Base-by-base conservation (phyloP, 2,797 vertebrate species). In the Aratinga solstitialis region DNA sequence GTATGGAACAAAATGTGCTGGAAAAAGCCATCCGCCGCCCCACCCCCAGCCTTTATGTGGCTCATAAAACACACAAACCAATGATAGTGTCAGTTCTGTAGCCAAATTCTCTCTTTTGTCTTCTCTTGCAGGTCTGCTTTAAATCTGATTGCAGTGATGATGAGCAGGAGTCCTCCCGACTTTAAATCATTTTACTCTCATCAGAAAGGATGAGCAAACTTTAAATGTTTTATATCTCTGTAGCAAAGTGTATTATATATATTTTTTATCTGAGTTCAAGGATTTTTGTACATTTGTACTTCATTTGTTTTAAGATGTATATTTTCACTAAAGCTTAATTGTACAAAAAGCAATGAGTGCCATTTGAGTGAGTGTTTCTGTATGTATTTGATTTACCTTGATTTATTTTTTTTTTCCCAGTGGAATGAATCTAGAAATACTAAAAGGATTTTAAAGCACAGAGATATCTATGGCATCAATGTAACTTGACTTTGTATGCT, bases 251-350 rank as follows among this genome's bases (percentile, higher is more conserved):
- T 98, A 98, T 98, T 98, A 98, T 98, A 98, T 91, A 98, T 98
- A 98, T 97, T 97, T 98, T 95, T 96, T 98, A 98, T 98, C 98
- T 98, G 98, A 98, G 98, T 98, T 98, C 98, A 98, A 98, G 98
- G 98, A 95, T 95, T 97, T 98, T 98, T 98, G 99, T 99, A 99
- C 98, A 99, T 99, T 99, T 99, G 98, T 99, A 99, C 98, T 98
- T 98, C 97, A 98, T 98, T 98, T 98, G 94, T 98, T 98, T 98
- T 98, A 98, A 98, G 98, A 98, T 98, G 98, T 98, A 98, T 98
- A 98, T 98, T 99, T 99, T 98, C 98, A 98, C 98, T 98, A 98
- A 98, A 98, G 98, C 98, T 98, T 98, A 98, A 98, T 98, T 98
- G 98, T 98, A 99, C 98, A 98, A 98, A 98, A 98, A 98, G 98